These are phyloP conservation scores for Drosophila anceps DNA, from an alignment of 2,888 invertebrate genomes.

Conservation along the genomic window DNA sequence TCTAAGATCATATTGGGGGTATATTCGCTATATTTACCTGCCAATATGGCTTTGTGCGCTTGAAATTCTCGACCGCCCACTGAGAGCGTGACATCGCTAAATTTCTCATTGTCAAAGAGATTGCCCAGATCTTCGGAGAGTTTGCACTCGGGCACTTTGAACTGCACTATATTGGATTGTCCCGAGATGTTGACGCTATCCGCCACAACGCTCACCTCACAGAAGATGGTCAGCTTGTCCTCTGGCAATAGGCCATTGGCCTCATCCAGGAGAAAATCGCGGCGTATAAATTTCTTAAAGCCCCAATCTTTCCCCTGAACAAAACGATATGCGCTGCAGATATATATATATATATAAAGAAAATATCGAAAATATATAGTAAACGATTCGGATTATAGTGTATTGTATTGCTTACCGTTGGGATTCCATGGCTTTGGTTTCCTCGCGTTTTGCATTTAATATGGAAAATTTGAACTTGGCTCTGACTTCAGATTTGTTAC, in stretches of 20 bases:
- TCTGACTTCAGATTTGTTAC: constrained; percentile 99
- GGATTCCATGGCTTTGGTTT: constrained; percentile 99
- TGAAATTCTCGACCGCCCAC: constrained; percentile 96
- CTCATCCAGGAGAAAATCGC: constrained; percentile 99
- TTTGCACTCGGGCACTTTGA: constrained; percentile 97
- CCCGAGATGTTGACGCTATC: constrained; percentile 99
- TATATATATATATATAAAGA: too few relatives aligned
- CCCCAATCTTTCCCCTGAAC: constrained; percentile 99
- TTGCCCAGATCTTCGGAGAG: constrained; percentile 97
- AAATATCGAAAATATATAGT: not conserved
- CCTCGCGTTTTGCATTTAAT: constrained; percentile 99
- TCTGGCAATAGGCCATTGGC: constrained; percentile 99
- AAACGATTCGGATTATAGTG: not conserved
- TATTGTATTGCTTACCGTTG: constrained; percentile 86
- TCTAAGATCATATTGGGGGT: too few relatives aligned
- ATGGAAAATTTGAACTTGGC: constrained; percentile 99
- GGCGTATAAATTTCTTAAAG: constrained; percentile 99
- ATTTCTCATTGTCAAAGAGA: constrained; percentile 98
- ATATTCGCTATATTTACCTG: constrained; percentile 50
- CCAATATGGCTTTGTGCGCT: constrained; percentile 98
- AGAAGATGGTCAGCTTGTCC: constrained; percentile 99
- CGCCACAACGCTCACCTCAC: constrained; percentile 99
- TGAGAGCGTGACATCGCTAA: constrained; percentile 98
- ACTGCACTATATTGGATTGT: constrained; percentile 98
- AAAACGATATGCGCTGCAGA: constrained; percentile 96